These are phyloP conservation scores for Tinea pellionella DNA, from an alignment of 2,888 invertebrate species.

Conservation along the genomic window DNA sequence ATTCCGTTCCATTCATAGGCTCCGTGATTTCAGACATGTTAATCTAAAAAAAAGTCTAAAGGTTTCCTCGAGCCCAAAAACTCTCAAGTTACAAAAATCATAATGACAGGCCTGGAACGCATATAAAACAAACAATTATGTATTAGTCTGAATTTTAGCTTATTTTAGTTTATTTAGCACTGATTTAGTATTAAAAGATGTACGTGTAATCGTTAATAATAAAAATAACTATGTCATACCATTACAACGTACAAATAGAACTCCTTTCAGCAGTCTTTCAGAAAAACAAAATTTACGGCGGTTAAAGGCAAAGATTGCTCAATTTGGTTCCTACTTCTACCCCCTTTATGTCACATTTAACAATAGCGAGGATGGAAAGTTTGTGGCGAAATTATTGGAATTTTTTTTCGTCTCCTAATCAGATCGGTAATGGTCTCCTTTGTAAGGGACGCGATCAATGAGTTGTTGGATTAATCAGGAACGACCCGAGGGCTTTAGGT, in stretches of 20 bases:
- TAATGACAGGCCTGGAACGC: too few relatives aligned
- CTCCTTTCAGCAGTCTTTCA: background rate
- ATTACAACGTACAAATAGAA: background rate
- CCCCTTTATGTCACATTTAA: constrained; percentile 15
- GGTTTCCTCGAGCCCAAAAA: too few relatives aligned
- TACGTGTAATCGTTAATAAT: too few relatives aligned
- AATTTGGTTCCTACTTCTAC: constrained; percentile 14
- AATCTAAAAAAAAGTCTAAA: too few relatives aligned
- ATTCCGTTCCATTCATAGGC: too few relatives aligned
- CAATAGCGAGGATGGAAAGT: constrained; percentile 30
- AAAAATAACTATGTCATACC: background rate
- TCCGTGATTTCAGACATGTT: too few relatives aligned
- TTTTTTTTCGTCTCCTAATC: constrained; percentile 36
- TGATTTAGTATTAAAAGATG: too few relatives aligned
- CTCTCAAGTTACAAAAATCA: too few relatives aligned
- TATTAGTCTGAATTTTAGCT: too few relatives aligned
- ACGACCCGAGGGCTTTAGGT: background rate
- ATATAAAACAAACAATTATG: too few relatives aligned
- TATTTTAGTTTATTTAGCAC: too few relatives aligned
- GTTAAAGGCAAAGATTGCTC: constrained; percentile 27
- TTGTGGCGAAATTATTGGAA: constrained; percentile 40
- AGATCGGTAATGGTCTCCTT: constrained; percentile 23
- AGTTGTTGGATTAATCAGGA: background rate
- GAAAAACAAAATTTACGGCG: constrained; percentile 33
- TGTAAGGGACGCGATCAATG: constrained; percentile 14